phyloP scores from a whole-genome alignment of 2,797 vertebrate species.

The Phaenicophaeus curvirostris region DNA sequence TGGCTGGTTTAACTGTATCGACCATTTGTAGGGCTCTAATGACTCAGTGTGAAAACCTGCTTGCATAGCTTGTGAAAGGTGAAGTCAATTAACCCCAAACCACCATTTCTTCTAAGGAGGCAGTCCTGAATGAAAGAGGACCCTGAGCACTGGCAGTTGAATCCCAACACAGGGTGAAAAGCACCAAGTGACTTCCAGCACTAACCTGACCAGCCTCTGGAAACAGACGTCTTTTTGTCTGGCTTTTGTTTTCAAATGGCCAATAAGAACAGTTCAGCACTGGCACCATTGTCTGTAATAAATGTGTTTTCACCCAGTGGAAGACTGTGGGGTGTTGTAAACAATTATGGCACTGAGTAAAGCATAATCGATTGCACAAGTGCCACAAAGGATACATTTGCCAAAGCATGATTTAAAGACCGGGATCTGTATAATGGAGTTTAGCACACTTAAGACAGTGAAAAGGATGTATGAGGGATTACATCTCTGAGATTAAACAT shows the following conservation, averaged over 20 bases:
- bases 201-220: conserved; percentile 47
- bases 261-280: conserved; percentile 65
- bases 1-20: background rate
- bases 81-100: conserved; percentile 30
- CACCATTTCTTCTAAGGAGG: background rate
- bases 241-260: conserved; percentile 55
- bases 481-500: background rate
- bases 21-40: conserved; percentile 5
- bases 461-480: background rate
- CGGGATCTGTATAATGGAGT: background rate
- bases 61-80: background rate
- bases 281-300: conserved; percentile 73
- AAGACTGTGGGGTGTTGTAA: conserved; percentile 46
- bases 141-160: conserved; percentile 25
- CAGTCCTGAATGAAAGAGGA: background rate
- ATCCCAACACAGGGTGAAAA: conserved; percentile 36
- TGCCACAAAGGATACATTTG: conserved; percentile 8
- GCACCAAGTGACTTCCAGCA: conserved; percentile 64
- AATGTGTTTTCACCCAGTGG: conserved; percentile 57
- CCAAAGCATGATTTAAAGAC: conserved; percentile 7
- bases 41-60: conserved; percentile 10
- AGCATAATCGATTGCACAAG: conserved; percentile 17
- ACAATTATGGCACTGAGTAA: conserved; percentile 52
- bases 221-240: conserved; percentile 65
- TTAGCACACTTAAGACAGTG: background rate